Evolutionary conservation across 1,140 invertebrate species (phyloP), one percentile per base, ranked within the genome.

Genomic region (Euwallacea similis): DNA sequence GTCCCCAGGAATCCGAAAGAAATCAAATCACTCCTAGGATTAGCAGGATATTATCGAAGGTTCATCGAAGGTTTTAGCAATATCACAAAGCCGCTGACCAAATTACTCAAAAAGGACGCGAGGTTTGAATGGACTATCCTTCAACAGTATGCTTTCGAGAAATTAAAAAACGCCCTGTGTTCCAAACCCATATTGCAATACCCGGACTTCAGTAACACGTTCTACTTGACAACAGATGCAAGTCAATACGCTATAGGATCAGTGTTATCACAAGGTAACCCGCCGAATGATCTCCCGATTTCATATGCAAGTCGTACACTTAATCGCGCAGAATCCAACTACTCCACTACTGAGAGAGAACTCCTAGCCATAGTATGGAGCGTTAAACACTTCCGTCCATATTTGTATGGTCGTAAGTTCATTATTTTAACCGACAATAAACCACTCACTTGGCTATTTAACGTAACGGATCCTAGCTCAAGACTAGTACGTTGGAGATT

Each of bases 401-500:
- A 56, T 56, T 21, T 76, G 0, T 76, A 69, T 67, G 75, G 75
- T 41, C 59, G 67, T 15, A 73, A 70, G 33, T 75, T 76, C 55
- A 76, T 15, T 53, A 69, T 77, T 8, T 11, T 76, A 2, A 78
- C 73, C 4, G 75, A 75, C 59, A 70, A 75, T 54, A 67, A 69
- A 69, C 73, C 76, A 9, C 50, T 76, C 9, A 74, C 67, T 9
- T 66, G 65, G n/a, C n/a, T n/a, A n/a, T n/a, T n/a, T n/a, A n/a
- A 79, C 7, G 73, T 80, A 0, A 85, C 81, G 75, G 81, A 85
- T 64, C 80, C 81, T 8, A 76, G 72, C 0, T 79, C 76, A 42
- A 67, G 81, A 69, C 69, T 87, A 10, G 76, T 81, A 2, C 74
- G 83, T 67, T 87, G 84, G 84, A 47, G 79, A 53, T 63, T 81